phyloP scores from a whole-genome alignment of 2,888 invertebrate species.

The Aphidoletes aphidimyza region DNA sequence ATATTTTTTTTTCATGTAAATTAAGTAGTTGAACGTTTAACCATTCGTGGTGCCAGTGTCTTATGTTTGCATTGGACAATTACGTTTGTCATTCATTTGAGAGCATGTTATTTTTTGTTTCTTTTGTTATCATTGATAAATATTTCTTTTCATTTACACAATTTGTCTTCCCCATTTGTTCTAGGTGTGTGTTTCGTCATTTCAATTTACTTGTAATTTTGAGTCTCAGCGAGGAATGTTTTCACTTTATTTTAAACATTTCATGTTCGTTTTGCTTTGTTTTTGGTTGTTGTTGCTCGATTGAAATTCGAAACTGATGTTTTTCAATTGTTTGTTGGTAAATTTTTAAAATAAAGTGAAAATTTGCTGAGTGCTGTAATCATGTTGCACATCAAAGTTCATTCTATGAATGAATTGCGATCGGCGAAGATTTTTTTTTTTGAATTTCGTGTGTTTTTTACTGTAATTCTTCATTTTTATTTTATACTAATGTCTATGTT shows the following conservation, averaged over 20 bases:
- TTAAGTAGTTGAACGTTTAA: neutral
- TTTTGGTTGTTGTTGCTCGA: too few species aligned
- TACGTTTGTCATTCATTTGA: neutral
- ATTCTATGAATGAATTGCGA: constrained; percentile 24
- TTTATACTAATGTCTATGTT: neutral
- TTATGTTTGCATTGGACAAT: neutral
- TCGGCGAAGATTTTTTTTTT: constrained; percentile 27
- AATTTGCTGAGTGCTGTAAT: constrained; percentile 6
- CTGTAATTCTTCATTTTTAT: neutral
- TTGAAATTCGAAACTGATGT: neutral
- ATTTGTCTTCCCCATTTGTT: neutral
- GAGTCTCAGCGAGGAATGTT: neutral
- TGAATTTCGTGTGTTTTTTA: neutral
- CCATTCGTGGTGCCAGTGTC: neutral
- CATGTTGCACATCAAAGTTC: constrained; percentile 20
- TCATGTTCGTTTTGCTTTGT: neutral
- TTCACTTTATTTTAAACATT: neutral
- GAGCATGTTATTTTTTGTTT: too few species aligned
- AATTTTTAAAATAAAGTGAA: neutral
- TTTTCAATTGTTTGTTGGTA: neutral
- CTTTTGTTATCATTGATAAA: neutral
- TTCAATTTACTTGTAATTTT: too few species aligned
- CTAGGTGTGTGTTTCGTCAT: neutral
- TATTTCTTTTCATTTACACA: neutral
- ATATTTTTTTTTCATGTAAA: constrained; percentile 19